A percentile compares a stretch with the other conserved stretches of the same genome.
These are phyloP conservation scores for Aegithalos caudatus DNA, from an alignment of 2,113 vertebrate genomes.

Conservation along the genomic window DNA sequence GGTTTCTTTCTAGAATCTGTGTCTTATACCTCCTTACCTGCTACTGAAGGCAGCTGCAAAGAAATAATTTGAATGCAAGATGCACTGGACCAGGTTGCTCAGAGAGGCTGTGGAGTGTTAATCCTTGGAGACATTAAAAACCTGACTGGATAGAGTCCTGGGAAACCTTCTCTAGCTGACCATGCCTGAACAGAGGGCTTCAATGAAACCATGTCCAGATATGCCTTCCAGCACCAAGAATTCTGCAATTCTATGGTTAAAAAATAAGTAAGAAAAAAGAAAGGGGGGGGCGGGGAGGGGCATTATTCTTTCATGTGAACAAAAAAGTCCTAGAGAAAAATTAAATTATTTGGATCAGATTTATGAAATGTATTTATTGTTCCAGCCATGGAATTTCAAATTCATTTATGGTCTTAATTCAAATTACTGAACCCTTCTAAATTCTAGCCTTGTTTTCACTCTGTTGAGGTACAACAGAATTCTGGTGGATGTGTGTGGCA, in stretches of 20 bases:
- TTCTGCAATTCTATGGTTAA: not conserved
- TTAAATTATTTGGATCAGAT: not conserved
- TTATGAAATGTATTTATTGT: not conserved
- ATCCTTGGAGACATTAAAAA: not conserved
- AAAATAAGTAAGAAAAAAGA: not conserved
- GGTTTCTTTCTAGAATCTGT: not conserved
- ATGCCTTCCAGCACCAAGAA: not conserved
- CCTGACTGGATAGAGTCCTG: not conserved
- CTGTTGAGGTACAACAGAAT: not conserved
- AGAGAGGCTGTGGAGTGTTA: not conserved
- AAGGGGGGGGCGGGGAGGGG: accelerated
- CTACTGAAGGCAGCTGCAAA: not conserved
- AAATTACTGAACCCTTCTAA: not conserved
- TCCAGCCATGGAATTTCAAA: not conserved
- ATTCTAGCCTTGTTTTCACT: not conserved
- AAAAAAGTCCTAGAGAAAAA: not conserved
- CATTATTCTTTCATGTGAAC: not conserved
- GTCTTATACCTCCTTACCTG: not conserved
- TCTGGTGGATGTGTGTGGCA: not conserved
- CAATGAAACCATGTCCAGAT: not conserved
- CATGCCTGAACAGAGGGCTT: not conserved
- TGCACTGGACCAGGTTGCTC: not conserved
- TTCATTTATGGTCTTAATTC: not conserved
- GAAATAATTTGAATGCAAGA: not conserved
- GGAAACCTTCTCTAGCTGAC: not conserved